phyloP scores from a whole-genome alignment of 37 sponge, comb jelly and placozoan genomes.

The Chondrosia reniformis region DNA sequence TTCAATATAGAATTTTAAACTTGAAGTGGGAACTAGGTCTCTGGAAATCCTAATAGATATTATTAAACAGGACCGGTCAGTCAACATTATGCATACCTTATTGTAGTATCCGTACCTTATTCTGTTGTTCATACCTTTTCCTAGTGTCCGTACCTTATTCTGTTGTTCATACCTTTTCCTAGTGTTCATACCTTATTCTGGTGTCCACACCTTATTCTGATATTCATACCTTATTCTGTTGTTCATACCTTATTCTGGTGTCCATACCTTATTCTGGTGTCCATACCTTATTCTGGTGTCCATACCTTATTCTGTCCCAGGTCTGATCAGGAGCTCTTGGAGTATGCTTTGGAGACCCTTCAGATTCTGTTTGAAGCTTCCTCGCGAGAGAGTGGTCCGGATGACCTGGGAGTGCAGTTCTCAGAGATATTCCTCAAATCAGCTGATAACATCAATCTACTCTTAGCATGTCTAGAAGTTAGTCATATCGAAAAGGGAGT shows the following conservation, averaged over 20 bases:
- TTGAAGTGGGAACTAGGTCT: slow-evolving; percentile 86
- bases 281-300: too few relatives aligned
- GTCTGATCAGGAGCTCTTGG: slow-evolving; percentile 56
- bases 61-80: slow-evolving; percentile 45
- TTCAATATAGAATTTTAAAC: slow-evolving; percentile 49
- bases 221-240: too few relatives aligned
- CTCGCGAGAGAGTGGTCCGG: slow-evolving; percentile 1
- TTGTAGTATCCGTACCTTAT: too few relatives aligned
- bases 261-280: too few relatives aligned
- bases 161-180: too few relatives aligned
- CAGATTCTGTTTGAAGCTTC: slow-evolving; percentile 54
- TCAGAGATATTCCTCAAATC: slow-evolving; percentile 58
- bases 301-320: not conserved
- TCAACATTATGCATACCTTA: too few relatives aligned
- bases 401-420: slow-evolving; percentile 56
- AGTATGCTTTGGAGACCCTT: slow-evolving; percentile 80
- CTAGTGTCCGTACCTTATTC: too few relatives aligned
- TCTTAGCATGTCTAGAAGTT: slow-evolving; percentile 61
- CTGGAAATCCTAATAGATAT: slow-evolving; percentile 56
- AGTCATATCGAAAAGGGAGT: too few relatives aligned
- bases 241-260: too few relatives aligned
- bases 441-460: slow-evolving; percentile 57
- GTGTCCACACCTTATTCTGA: too few relatives aligned
- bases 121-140: too few relatives aligned
- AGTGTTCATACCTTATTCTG: too few relatives aligned